A percentile compares a stretch with the other conserved stretches of the same genome.
Conservation (phyloP, 2,888 invertebrate species). For the Spodoptera picta region DNA sequence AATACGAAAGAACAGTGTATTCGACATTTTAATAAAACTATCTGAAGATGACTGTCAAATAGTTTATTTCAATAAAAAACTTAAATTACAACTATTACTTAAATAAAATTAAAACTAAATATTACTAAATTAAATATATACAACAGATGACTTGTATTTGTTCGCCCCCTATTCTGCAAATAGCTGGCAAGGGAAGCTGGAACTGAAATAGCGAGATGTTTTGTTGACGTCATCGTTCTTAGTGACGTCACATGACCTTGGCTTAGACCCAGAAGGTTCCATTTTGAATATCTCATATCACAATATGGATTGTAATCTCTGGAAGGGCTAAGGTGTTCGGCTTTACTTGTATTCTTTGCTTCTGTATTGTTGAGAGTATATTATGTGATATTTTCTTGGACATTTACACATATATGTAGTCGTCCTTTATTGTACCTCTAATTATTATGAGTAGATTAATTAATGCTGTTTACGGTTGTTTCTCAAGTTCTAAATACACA, state of each 20-base stretch:
- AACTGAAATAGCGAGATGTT: conserved; percentile 45
- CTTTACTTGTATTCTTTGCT: neutral
- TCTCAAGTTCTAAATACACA: no score
- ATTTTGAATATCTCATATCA: conserved; percentile 44
- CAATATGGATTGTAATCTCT: conserved; percentile 44
- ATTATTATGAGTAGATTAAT: no score
- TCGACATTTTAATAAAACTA: no score
- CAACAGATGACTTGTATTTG: no score
- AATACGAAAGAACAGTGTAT: no score
- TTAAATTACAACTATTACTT: no score
- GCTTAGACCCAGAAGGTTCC: conserved; percentile 46
- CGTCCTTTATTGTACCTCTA: no score
- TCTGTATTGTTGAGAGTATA: conserved; percentile 1
- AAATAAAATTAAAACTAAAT: no score
- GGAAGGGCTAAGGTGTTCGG: conserved; percentile 16
- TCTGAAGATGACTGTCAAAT: no score
- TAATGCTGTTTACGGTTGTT: no score
- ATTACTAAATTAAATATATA: no score
- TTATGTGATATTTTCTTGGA: neutral
- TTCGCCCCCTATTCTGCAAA: conserved; percentile 13
- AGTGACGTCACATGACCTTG: conserved; percentile 67
- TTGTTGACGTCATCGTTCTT: conserved; percentile 53
- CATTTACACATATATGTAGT: neutral
- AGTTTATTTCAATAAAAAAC: no score
- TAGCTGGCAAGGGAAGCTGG: conserved; percentile 23